Percentiles rank a stretch among this genome's conserved stretches.
These are phyloP conservation scores for Platichthys flesus DNA, from an alignment of 2,113 vertebrate species.

Conservation along the genomic window DNA sequence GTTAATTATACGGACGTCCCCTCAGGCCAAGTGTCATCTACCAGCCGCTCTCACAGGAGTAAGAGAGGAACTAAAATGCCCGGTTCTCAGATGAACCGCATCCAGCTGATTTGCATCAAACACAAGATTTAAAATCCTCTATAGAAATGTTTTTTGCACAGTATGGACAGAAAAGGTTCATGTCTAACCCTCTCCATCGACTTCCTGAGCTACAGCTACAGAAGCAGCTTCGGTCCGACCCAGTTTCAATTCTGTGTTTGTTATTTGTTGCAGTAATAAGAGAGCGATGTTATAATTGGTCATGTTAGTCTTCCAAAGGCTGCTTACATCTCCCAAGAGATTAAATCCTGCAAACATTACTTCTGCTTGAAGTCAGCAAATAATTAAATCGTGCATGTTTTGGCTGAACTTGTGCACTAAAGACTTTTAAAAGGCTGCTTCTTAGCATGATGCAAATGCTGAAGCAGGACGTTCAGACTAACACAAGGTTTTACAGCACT, in stretches of 20 bases:
- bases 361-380: conserved; percentile 20
- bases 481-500: neutral
- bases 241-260: conserved; percentile 17
- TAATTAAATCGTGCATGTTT: neutral
- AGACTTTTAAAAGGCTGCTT: conserved; percentile 6
- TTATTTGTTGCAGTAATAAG: conserved; percentile 1
- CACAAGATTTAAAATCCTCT: neutral
- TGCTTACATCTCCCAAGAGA: neutral
- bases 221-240: neutral
- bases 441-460: neutral
- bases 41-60: conserved; percentile 2
- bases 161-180: neutral
- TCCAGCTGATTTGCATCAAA: conserved; percentile 6
- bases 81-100: neutral
- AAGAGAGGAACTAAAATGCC: conserved; percentile 9
- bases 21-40: conserved; percentile 24
- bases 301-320: conserved; percentile 34
- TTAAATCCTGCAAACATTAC: conserved; percentile 22
- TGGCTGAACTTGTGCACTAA: conserved; percentile 2
- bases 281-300: conserved; percentile 32
- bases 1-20: conserved; percentile 40
- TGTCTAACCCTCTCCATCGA: neutral
- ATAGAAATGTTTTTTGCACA: neutral
- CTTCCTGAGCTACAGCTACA: neutral
- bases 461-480: neutral